A percentile compares a stretch with the other conserved stretches of the same genome.
phyloP scores from a whole-genome alignment of 2,797 vertebrate genomes.

The Sebastolobus altivelis region DNA sequence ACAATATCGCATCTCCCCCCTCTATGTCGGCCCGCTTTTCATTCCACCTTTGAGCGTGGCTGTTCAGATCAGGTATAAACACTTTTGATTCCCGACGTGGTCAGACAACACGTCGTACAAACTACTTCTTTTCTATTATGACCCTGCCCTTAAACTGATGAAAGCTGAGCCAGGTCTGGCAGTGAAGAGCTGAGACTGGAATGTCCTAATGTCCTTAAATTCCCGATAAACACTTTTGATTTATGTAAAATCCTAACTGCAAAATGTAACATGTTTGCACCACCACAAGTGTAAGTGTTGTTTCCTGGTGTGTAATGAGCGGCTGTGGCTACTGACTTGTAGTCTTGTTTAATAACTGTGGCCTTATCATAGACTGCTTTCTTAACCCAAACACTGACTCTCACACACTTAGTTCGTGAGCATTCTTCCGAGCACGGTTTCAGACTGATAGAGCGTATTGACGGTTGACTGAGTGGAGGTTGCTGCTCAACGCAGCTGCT shows the following conservation, averaged over 20 bases:
- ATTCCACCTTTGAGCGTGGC: background rate
- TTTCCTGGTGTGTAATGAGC: background rate
- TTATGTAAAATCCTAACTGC: background rate
- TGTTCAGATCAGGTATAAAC: background rate
- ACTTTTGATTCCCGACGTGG: background rate
- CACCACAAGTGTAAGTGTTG: background rate
- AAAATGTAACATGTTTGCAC: background rate
- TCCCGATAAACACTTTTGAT: background rate
- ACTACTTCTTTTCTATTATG: background rate
- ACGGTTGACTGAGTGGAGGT: background rate
- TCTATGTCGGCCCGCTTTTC: background rate
- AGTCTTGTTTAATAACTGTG: slow-evolving; percentile 17
- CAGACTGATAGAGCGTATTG: slow-evolving; percentile 12
- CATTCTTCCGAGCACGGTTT: slow-evolving; percentile 17
- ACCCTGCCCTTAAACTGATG: background rate
- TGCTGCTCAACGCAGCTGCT: slow-evolving; percentile 35
- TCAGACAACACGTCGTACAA: background rate
- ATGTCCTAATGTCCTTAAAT: background rate
- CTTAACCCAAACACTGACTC: slow-evolving; percentile 18
- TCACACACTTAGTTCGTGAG: slow-evolving; percentile 12
- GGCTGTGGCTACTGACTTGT: background rate
- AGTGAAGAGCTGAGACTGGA: background rate
- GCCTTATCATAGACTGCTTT: slow-evolving; percentile 6
- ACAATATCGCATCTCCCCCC: background rate
- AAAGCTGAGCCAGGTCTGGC: background rate